Conservation (phyloP, 2,797 vertebrate genomes). For the Microhierax caerulescens region DNA sequence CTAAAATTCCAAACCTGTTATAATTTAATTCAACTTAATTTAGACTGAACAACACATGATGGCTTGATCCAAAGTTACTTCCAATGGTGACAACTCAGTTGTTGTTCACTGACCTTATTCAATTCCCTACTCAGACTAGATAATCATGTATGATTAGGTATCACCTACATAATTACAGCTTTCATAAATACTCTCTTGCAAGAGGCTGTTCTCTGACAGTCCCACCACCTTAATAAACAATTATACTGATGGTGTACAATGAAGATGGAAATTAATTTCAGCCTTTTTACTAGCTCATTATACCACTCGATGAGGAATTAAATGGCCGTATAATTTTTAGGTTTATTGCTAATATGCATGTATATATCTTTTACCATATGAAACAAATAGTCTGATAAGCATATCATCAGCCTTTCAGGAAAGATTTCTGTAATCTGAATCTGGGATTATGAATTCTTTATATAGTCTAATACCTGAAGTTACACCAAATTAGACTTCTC, state of each 20-base stretch:
- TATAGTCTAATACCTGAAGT: not conserved
- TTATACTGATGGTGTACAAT: not conserved
- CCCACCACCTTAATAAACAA: not conserved
- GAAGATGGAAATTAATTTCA: not conserved
- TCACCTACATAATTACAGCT: not conserved
- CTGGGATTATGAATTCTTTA: not conserved
- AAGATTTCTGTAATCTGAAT: not conserved
- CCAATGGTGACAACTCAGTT: not conserved
- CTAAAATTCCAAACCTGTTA: not conserved
- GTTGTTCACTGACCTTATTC: not conserved
- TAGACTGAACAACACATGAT: not conserved
- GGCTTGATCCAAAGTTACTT: not conserved
- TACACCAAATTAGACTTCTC: not conserved
- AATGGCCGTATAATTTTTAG: not conserved
- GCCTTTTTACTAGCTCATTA: not conserved
- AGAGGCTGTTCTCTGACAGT: not conserved
- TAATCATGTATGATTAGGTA: not conserved
- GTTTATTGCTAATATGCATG: not conserved
- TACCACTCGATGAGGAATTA: not conserved
- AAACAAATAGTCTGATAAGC: not conserved
- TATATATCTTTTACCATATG: not conserved
- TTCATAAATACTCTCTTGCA: not conserved
- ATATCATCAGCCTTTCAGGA: not conserved
- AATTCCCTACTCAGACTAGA: not conserved
- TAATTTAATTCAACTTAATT: constrained; percentile 1